These are phyloP conservation scores for Eugnorisma glareosa DNA, from an alignment of 2,888 invertebrate species.

Conservation along the genomic window DNA sequence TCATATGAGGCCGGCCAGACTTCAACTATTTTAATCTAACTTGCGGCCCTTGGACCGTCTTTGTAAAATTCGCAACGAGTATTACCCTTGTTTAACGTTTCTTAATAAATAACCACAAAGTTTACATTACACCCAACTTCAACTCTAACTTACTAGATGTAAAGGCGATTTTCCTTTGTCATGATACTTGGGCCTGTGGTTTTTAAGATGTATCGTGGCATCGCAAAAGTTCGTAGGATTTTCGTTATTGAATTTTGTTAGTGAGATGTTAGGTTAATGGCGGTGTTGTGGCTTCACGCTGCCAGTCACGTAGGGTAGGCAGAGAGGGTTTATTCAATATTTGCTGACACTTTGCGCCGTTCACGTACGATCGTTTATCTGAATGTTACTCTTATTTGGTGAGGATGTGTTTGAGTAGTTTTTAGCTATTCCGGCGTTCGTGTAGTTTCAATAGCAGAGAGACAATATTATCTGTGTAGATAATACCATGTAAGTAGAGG, in stretches of 20 bases:
- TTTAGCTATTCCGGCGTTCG: constrained; percentile 4
- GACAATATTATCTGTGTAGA: not conserved
- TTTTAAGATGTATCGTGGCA: constrained; percentile 60
- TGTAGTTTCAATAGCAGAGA: not conserved
- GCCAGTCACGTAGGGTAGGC: constrained; percentile 54
- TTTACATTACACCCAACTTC: constrained; percentile 35
- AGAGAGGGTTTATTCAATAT: constrained; percentile 51
- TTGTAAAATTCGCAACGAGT: constrained; percentile 80
- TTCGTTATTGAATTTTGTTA: constrained; percentile 81
- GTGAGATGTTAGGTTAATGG: constrained; percentile 73
- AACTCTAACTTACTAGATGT: constrained; percentile 40
- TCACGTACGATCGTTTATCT: constrained; percentile 33
- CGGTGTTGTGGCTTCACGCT: constrained; percentile 58
- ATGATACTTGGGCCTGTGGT: constrained; percentile 46
- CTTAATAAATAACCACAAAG: constrained; percentile 81
- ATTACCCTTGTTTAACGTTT: constrained; percentile 77
- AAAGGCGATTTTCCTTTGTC: constrained; percentile 55
- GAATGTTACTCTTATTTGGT: constrained; percentile 32
- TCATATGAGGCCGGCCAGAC: constrained; percentile 72
- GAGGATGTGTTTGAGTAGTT: constrained; percentile 6
- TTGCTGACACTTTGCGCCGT: constrained; percentile 39
- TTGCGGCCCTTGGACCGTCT: constrained; percentile 75
- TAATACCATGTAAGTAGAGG: not conserved
- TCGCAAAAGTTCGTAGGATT: constrained; percentile 73
- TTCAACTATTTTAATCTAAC: constrained; percentile 87